Conservation (phyloP, 2,888 invertebrate genomes). For the Ectobius pallidus region DNA sequence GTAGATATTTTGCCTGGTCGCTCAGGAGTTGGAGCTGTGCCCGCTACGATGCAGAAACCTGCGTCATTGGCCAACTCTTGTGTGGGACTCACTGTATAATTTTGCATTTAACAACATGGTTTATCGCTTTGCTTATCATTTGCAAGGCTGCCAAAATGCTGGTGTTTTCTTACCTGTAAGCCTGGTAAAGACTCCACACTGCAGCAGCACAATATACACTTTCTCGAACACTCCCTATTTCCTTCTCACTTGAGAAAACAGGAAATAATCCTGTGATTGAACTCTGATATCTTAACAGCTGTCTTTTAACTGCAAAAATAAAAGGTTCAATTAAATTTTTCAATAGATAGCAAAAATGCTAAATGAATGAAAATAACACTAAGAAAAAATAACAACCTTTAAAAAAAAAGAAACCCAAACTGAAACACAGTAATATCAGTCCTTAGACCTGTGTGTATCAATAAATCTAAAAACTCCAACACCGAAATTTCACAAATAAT, state of each 20-base stretch:
- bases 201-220: constrained; percentile 97
- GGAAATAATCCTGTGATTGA: constrained; percentile 94
- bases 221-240: constrained; percentile 88
- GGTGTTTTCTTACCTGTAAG: constrained; percentile 89
- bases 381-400: background rate
- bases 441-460: too few relatives aligned
- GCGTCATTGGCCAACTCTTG: too few relatives aligned
- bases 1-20: too few relatives aligned
- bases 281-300: constrained; percentile 89
- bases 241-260: constrained; percentile 77
- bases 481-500: too few relatives aligned
- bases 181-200: constrained; percentile 95
- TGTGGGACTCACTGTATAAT: too few relatives aligned
- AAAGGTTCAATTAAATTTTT: background rate
- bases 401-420: background rate
- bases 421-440: too few relatives aligned
- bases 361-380: background rate
- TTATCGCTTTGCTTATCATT: too few relatives aligned
- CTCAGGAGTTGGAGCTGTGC: too few relatives aligned
- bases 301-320: constrained; percentile 77
- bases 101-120: too few relatives aligned
- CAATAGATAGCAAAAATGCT: background rate
- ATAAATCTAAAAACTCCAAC: too few relatives aligned
- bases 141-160: too few relatives aligned
- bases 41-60: too few relatives aligned